These are phyloP conservation scores for Perccottus glenii DNA, from an alignment of 2,113 vertebrate species.

Conservation along the genomic window DNA sequence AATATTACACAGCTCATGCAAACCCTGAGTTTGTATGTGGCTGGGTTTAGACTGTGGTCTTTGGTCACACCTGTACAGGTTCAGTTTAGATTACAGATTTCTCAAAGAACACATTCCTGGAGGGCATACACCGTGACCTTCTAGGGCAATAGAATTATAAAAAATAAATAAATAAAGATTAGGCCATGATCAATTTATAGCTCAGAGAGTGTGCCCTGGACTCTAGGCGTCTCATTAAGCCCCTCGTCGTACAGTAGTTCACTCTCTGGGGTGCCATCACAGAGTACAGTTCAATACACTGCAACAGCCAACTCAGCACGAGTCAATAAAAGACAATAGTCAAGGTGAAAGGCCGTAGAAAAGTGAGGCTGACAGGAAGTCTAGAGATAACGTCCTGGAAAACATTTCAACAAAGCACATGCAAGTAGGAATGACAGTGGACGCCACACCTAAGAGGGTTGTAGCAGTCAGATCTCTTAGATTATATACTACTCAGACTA, in stretches of 20 bases:
- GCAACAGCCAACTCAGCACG: slow-evolving; percentile 35
- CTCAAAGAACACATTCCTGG: neutral
- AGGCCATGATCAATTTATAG: slow-evolving; percentile 9
- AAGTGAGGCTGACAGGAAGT: slow-evolving; percentile 1
- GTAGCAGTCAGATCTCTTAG: neutral
- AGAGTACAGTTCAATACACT: slow-evolving; percentile 42
- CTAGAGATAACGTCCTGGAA: slow-evolving; percentile 20
- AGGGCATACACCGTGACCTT: neutral
- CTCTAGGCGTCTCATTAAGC: slow-evolving; percentile 36
- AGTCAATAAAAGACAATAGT: slow-evolving; percentile 39
- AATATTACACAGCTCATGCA: no score
- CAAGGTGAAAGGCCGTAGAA: slow-evolving; percentile 37
- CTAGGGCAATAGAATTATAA: slow-evolving; percentile 7
- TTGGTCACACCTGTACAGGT: no score
- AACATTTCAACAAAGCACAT: neutral
- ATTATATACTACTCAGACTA: no score
- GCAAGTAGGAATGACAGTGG: neutral
- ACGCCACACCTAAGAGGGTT: neutral
- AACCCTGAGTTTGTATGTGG: no score
- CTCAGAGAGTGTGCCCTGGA: neutral
- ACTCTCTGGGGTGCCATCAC: slow-evolving; percentile 23
- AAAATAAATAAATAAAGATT: slow-evolving; percentile 6
- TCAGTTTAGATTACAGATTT: neutral
- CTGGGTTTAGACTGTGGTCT: no score
- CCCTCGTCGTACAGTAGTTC: neutral